Percentiles rank a stretch among this genome's conserved stretches.
Evolutionary conservation across 2,113 vertebrate genomes (phyloP).

Genomic region (Zosterops borbonicus): DNA sequence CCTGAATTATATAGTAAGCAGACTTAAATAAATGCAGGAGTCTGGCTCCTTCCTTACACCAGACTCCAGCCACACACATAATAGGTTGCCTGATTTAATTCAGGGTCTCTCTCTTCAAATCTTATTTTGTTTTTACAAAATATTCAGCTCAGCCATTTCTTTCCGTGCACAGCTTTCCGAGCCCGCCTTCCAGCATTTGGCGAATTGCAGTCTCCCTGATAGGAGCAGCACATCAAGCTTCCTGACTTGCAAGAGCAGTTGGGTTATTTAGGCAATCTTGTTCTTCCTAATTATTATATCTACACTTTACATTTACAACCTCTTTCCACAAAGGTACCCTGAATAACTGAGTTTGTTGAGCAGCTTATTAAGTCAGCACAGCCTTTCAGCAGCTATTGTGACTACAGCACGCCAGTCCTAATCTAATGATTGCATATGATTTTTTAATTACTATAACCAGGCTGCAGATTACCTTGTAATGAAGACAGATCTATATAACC

Average conservation of each 20-base stretch:
- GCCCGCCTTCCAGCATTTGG: neutral
- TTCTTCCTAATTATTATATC: constrained; percentile 37
- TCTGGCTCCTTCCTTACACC: neutral
- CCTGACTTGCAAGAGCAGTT: neutral
- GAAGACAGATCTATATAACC: neutral
- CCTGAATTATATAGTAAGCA: constrained; percentile 21
- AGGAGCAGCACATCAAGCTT: neutral
- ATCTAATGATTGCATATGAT: neutral
- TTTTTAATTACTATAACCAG: neutral
- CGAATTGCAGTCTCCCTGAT: neutral
- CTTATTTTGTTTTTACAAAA: constrained; percentile 19
- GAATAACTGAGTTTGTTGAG: neutral
- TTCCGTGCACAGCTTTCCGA: neutral
- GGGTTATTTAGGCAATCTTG: constrained; percentile 6
- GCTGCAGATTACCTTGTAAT: neutral
- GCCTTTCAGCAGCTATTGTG: neutral
- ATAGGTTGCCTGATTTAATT: constrained; percentile 31
- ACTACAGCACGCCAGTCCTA: neutral
- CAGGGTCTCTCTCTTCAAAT: neutral
- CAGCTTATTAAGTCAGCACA: neutral
- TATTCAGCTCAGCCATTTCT: constrained; percentile 16
- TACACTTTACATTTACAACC: neutral
- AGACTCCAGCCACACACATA: neutral
- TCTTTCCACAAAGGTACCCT: neutral
- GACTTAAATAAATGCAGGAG: constrained; percentile 16